phyloP scores from a whole-genome alignment of 2,888 invertebrate species.

The Noctua pronuba region DNA sequence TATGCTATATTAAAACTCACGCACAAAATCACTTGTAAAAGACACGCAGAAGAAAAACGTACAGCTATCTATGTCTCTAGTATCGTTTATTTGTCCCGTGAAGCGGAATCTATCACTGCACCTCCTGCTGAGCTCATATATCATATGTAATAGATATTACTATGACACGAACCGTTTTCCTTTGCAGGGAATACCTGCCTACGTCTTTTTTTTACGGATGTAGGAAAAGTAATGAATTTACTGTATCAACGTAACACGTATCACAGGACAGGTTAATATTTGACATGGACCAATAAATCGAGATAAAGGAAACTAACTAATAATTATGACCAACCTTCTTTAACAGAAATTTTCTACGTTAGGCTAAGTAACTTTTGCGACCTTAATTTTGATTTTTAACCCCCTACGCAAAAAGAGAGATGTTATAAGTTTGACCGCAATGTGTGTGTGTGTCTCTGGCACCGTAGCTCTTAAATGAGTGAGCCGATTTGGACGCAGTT shows the following conservation, averaged over 20 bases:
- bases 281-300: not conserved
- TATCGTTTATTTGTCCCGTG: slow-evolving; percentile 24
- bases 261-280: not conserved
- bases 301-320: not conserved
- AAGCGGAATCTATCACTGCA: slow-evolving; percentile 38
- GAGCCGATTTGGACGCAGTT: too few relatives aligned
- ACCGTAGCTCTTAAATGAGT: too few relatives aligned
- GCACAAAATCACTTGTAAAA: not conserved
- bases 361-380: not conserved
- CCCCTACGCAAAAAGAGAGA: too few relatives aligned
- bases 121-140: slow-evolving; percentile 44
- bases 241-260: not conserved
- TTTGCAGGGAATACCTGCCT: not conserved
- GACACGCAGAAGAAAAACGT: not conserved
- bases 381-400: too few relatives aligned
- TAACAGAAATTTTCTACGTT: not conserved
- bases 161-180: slow-evolving; percentile 26
- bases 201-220: slow-evolving; percentile 27
- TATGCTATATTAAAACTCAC: not conserved
- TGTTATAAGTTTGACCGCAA: too few relatives aligned
- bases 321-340: not conserved
- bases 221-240: slow-evolving; percentile 22
- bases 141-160: slow-evolving; percentile 39
- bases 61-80: not conserved
- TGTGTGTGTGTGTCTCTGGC: too few relatives aligned